Evolutionary conservation across 2,888 invertebrate genomes (phyloP).

Genomic region (Onchidella celtica): DNA sequence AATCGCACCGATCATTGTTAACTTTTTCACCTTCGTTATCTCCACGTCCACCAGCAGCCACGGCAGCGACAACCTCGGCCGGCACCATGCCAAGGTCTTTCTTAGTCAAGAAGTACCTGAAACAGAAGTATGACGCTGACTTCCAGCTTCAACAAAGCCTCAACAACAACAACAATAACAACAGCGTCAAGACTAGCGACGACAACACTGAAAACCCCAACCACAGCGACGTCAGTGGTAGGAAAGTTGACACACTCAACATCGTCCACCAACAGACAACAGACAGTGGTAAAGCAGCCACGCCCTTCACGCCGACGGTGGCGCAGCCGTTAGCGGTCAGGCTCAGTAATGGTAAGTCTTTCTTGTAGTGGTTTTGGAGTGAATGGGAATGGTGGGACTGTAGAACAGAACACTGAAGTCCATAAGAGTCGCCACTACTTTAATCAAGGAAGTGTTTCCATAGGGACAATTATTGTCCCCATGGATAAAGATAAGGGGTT

Average conservation of each 20-base stretch:
- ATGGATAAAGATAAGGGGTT: too few relatives aligned
- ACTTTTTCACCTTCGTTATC: background rate
- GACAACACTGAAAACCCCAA: background rate
- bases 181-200: constrained; percentile 46
- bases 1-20: too few relatives aligned
- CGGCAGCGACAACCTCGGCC: background rate
- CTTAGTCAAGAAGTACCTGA: constrained; percentile 71
- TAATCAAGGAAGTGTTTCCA: too few relatives aligned
- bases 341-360: constrained; percentile 69
- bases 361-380: too few relatives aligned
- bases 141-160: constrained; percentile 65
- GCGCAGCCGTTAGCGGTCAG: constrained; percentile 65
- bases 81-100: constrained; percentile 73
- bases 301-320: constrained; percentile 66
- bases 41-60: background rate
- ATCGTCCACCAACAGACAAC: background rate
- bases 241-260: background rate
- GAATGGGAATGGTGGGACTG: too few relatives aligned
- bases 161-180: constrained; percentile 61
- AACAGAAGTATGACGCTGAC: constrained; percentile 53
- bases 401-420: too few relatives aligned
- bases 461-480: too few relatives aligned
- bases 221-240: background rate
- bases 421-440: too few relatives aligned
- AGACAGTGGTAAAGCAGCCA: constrained; percentile 54